These are phyloP conservation scores for Andrena trimmerana DNA, from an alignment of 2,888 invertebrate genomes.

Conservation along the genomic window DNA sequence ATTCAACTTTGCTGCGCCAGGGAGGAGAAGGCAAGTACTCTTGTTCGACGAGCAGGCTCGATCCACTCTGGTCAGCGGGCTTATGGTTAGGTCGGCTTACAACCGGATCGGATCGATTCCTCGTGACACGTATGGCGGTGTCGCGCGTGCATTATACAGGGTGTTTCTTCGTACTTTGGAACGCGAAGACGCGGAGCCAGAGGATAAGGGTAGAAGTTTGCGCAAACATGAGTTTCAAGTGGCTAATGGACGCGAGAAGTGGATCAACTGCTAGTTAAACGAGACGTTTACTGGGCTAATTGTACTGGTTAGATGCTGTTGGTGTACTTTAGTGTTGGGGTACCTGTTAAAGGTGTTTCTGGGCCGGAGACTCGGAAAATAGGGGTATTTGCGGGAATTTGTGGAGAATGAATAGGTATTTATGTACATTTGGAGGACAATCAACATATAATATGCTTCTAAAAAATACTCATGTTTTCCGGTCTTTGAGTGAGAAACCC, in stretches of 20 bases:
- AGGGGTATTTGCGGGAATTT: no score
- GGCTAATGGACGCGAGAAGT: not conserved
- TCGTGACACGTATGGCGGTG: constrained; percentile 75
- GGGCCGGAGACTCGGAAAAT: no score
- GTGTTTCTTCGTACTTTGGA: constrained; percentile 2
- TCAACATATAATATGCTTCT: no score
- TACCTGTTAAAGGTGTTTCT: no score
- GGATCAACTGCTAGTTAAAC: no score
- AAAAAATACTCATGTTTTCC: no score
- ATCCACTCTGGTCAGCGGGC: constrained; percentile 59
- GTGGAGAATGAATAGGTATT: no score
- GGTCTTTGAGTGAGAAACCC: no score
- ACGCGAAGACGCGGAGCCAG: not conserved
- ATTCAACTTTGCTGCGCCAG: constrained; percentile 41
- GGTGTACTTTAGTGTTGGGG: no score
- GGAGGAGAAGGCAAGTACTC: constrained; percentile 54
- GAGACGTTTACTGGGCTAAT: no score
- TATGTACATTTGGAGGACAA: no score
- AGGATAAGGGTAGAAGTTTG: not conserved
- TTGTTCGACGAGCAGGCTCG: constrained; percentile 67
- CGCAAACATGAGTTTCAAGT: not conserved
- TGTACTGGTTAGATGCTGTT: no score
- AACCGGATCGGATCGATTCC: constrained; percentile 80
- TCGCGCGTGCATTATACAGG: constrained; percentile 71
- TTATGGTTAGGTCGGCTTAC: constrained; percentile 74